Conservation (phyloP, 2,797 vertebrate genomes). For the Sebastes trivittatus region DNA sequence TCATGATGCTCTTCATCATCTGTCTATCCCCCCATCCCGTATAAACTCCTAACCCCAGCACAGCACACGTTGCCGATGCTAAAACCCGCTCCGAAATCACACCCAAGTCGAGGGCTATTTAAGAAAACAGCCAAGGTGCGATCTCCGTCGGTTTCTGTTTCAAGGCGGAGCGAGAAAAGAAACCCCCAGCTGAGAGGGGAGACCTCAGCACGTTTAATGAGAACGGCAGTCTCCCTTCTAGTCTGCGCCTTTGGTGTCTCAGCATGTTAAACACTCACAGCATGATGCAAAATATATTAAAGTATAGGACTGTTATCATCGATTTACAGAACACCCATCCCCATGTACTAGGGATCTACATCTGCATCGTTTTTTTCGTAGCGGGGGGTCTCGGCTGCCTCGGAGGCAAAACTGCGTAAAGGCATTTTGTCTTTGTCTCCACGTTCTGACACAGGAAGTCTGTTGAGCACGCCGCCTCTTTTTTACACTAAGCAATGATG, state of each 20-base stretch:
- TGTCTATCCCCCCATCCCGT: neutral
- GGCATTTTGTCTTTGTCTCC: constrained; percentile 65
- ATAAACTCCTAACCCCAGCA: neutral
- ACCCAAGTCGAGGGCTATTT: constrained; percentile 47
- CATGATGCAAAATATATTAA: constrained; percentile 86
- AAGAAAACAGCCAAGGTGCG: constrained; percentile 70
- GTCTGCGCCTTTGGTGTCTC: constrained; percentile 84
- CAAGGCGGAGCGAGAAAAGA: constrained; percentile 69
- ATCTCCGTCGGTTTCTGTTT: constrained; percentile 66
- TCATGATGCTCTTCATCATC: constrained; percentile 17
- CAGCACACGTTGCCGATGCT: neutral
- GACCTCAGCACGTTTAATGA: constrained; percentile 88
- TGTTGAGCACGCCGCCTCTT: constrained; percentile 15
- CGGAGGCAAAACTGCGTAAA: constrained; percentile 55
- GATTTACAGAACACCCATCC: constrained; percentile 81
- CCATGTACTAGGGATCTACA: constrained; percentile 73
- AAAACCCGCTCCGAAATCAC: constrained; percentile 29
- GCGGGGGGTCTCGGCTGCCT: constrained; percentile 62
- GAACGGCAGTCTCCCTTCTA: constrained; percentile 81
- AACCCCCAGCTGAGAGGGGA: constrained; percentile 80
- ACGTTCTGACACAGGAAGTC: constrained; percentile 47
- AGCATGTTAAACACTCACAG: constrained; percentile 92
- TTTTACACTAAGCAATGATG: constrained; percentile 48
- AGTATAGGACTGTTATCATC: constrained; percentile 85
- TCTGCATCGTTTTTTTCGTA: constrained; percentile 54